Base-by-base conservation (phyloP, 1,140 invertebrate genomes). In the Vollenhovia emeryi region DNA sequence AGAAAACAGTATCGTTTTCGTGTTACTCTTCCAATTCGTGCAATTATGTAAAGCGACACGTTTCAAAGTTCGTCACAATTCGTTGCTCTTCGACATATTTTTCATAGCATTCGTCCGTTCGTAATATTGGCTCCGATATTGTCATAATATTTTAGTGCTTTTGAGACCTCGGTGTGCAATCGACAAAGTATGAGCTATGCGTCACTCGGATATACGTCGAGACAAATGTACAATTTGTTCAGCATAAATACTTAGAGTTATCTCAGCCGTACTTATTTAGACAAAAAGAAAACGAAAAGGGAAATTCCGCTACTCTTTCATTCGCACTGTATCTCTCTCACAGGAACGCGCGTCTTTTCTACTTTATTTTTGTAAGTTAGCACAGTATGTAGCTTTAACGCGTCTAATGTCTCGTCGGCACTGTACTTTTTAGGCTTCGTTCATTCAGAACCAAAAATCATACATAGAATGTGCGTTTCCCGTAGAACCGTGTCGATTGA, bases 401-500 rank as follows among this genome's bases (percentile, higher is more conserved):
- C 43, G 85, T 86, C 36, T 36, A 33, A 48, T 48, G 36, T 83
- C 80, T 85, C 52, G 8, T 45, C 57, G 43, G 15, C 66, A 62
- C 21, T 78, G 36, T 27, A 21, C 60, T 59, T 78, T n/a, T 84
- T 84, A 52, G 87, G 86, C 85, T 84, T 73, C 50, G 73, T 90
- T 73, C 64, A 89, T 89, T 83, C 69, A 85, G 15, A 87, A 79
- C 57, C 74, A 86, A 89, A 91, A 87, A 86, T 66, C 24, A 90
- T 85, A 68, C 13, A 57, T 27, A 69, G 45, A 79, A 50, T 57
- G 24, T 89, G 60, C 85, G 91, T 91, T 90, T 92, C 91, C 90
- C 88, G 80, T 88, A 71, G 85, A 62, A 91, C 91, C 87, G 90
- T 89, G 90, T 90, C 90, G 91, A 93, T 91, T 89, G 90, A 92